Percentiles rank a stretch among this genome's conserved stretches.
Evolutionary conservation across 2,113 vertebrate genomes (phyloP).

Genomic region (Myiopsitta monachus): DNA sequence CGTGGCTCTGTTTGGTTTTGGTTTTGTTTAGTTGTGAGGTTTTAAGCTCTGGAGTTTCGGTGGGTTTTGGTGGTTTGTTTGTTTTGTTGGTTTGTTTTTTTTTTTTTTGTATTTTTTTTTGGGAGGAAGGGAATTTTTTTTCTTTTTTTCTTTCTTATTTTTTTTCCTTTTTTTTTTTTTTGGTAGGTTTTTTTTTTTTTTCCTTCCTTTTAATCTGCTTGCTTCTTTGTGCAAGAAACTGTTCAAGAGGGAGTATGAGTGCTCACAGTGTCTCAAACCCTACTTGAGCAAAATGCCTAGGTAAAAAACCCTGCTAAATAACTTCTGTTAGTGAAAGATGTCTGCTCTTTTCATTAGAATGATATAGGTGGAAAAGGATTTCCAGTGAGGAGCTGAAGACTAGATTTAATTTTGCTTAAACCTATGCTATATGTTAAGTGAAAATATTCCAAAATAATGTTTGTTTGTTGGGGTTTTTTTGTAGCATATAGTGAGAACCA

Average conservation of each 20-base stretch:
- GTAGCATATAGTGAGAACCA: background rate
- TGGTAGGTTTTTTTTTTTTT: background rate
- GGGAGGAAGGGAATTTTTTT: no score
- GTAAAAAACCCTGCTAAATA: background rate
- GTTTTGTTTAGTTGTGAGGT: background rate
- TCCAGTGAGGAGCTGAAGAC: background rate
- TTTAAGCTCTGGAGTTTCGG: background rate
- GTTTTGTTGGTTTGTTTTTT: background rate
- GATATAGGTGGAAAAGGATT: background rate
- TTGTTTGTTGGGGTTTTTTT: background rate
- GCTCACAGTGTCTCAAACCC: background rate
- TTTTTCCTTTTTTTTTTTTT: no score
- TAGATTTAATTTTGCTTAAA: background rate
- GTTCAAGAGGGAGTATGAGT: background rate
- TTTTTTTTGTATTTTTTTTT: background rate
- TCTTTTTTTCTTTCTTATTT: no score
- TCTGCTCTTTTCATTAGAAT: background rate
- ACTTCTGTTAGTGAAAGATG: background rate
- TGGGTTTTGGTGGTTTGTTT: background rate
- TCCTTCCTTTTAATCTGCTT: background rate
- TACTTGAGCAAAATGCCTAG: background rate
- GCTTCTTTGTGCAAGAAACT: background rate
- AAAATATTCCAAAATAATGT: background rate
- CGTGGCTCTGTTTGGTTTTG: background rate
- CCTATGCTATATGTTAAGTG: background rate